phyloP scores from a whole-genome alignment of 2,113 vertebrate genomes.

The Calidris pugnax region DNA sequence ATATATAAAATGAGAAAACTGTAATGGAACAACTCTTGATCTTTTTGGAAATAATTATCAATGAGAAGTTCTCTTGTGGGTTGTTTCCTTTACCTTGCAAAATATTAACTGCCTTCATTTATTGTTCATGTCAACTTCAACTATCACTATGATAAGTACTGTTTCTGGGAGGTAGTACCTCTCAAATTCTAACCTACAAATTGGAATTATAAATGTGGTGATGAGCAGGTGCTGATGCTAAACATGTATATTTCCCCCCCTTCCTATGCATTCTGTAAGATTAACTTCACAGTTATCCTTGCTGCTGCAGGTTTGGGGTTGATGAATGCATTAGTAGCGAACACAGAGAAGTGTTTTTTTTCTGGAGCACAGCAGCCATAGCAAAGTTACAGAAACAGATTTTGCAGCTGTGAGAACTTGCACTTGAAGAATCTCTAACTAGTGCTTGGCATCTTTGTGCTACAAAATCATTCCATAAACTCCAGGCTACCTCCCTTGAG shows the following conservation, averaged over 20 bases:
- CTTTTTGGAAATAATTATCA: not conserved
- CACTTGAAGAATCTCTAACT: not conserved
- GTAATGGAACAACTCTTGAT: not conserved
- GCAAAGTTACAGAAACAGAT: not conserved
- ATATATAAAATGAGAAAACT: not conserved
- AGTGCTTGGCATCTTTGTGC: not conserved
- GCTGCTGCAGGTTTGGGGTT: not conserved
- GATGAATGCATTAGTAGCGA: not conserved
- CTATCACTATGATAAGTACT: not conserved
- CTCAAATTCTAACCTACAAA: not conserved
- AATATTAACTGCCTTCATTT: not conserved
- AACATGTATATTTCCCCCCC: not conserved
- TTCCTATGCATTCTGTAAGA: not conserved
- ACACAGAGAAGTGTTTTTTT: not conserved
- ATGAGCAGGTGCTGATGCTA: not conserved
- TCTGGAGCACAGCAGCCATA: not conserved
- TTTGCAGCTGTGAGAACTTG: not conserved
- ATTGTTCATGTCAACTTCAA: not conserved
- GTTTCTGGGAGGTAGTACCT: not conserved
- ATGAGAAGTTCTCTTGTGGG: not conserved
- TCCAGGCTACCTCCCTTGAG: not conserved
- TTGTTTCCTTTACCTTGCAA: not conserved
- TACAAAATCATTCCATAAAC: not conserved
- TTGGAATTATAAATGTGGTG: not conserved
- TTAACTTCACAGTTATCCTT: not conserved